Evolutionary conservation across 2,797 vertebrate species (phyloP).

Genomic region (Halcyon badia): DNA sequence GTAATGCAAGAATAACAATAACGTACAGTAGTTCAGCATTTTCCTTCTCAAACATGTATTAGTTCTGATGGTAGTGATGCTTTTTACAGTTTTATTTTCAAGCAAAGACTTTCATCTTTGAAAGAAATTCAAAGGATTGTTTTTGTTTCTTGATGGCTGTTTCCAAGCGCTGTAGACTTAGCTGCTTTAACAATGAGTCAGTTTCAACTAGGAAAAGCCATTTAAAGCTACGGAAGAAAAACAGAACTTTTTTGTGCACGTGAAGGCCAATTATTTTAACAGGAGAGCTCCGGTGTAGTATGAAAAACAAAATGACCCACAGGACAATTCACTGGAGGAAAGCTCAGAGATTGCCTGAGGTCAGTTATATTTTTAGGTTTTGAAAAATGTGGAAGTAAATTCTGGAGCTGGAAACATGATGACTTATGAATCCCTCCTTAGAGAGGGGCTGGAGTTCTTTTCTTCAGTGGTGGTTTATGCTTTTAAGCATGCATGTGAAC

Average conservation of each 20-base stretch:
- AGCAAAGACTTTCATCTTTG: not conserved
- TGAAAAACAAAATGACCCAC: not conserved
- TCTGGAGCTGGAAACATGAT: not conserved
- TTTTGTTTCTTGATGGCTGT: slow-evolving; percentile 32
- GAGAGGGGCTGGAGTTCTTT: not conserved
- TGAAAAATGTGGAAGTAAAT: slow-evolving; percentile 7
- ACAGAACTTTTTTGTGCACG: not conserved
- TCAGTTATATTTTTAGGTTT: not conserved
- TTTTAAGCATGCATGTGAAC: not conserved
- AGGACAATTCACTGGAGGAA: not conserved
- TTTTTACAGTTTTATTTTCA: not conserved
- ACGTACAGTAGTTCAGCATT: not conserved
- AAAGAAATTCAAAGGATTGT: not conserved
- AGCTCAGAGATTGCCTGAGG: not conserved
- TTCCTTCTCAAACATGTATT: not conserved
- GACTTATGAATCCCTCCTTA: not conserved
- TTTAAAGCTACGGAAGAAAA: slow-evolving; percentile 20
- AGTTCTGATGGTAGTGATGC: not conserved
- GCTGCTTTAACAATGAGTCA: slow-evolving; percentile 41
- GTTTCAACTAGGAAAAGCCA: slow-evolving; percentile 2
- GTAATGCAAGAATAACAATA: not conserved
- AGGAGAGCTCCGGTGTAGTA: not conserved
- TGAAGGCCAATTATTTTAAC: slow-evolving; percentile 39
- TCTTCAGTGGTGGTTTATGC: not conserved
- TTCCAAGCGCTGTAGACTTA: slow-evolving; percentile 11